Percentiles rank a stretch among this genome's conserved stretches.
phyloP scores from a whole-genome alignment of 2,797 vertebrate genomes.

The Austrolebias charrua region DNA sequence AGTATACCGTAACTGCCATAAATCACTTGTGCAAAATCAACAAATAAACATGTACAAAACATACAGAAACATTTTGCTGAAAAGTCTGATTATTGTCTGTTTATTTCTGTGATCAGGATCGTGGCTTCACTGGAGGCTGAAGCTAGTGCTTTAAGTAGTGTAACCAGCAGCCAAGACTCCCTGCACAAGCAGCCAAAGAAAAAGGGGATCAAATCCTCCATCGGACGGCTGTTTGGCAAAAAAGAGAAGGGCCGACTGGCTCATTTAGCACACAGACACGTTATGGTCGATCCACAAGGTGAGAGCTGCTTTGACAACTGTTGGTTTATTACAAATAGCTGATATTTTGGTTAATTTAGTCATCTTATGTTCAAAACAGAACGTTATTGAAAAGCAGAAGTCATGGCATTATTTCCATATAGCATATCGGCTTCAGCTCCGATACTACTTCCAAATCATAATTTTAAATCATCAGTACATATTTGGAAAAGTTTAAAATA shows the following conservation, averaged over 20 bases:
- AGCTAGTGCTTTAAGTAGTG: conserved; percentile 89
- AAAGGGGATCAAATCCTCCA: conserved; percentile 99
- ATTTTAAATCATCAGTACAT: too few relatives aligned
- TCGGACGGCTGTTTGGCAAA: conserved; percentile 98
- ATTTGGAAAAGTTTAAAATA: too few relatives aligned
- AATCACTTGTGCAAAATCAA: too few relatives aligned
- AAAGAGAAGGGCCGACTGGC: conserved; percentile 95
- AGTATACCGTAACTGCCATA: too few relatives aligned
- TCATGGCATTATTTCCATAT: too few relatives aligned
- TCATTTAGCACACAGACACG: conserved; percentile 90
- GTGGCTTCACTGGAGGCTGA: conserved; percentile 90
- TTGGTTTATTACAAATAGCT: not conserved
- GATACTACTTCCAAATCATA: too few relatives aligned
- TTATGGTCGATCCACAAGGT: conserved; percentile 78
- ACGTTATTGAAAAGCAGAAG: too few relatives aligned
- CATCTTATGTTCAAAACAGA: too few relatives aligned
- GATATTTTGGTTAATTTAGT: not conserved
- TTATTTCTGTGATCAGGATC: conserved; percentile 74
- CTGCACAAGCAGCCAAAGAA: conserved; percentile 98
- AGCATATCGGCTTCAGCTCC: too few relatives aligned
- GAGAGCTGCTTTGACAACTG: not conserved
- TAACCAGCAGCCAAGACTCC: conserved; percentile 96
- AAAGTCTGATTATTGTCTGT: not conserved
- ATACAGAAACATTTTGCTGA: not conserved
- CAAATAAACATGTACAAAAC: too few relatives aligned